phyloP scores from a whole-genome alignment of 1,140 invertebrate species.

The Drosophila ironensis region DNA sequence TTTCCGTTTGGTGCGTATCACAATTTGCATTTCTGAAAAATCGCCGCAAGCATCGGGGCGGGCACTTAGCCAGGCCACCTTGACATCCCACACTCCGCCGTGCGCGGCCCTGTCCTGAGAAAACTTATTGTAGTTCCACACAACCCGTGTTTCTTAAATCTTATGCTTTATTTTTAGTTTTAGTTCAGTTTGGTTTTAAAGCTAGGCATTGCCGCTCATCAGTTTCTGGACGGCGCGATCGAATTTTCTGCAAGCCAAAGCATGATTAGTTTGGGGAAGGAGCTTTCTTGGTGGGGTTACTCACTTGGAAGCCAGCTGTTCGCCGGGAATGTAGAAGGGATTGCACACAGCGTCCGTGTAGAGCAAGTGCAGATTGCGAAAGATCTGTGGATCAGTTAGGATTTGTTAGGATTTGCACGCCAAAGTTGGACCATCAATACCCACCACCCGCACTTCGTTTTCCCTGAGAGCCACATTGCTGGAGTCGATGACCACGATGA shows the following conservation, averaged over 20 bases:
- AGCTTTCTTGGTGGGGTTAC: conserved; percentile 16
- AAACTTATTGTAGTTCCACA: neutral
- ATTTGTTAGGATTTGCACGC: neutral
- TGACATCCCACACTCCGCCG: conserved; percentile 25
- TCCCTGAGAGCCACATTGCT: conserved; percentile 93
- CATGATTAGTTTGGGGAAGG: conserved; percentile 15
- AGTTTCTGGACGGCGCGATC: conserved; percentile 85
- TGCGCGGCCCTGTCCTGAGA: neutral
- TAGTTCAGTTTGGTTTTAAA: neutral
- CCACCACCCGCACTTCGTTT: conserved; percentile 96
- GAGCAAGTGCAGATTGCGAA: conserved; percentile 93
- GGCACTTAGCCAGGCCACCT: conserved; percentile 10
- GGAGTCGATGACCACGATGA: conserved; percentile 96
- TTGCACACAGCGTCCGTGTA: conserved; percentile 97
- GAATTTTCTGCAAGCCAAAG: conserved; percentile 84
- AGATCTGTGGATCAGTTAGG: conserved; percentile 86
- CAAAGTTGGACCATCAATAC: conserved; percentile 12
- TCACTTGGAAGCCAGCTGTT: conserved; percentile 91
- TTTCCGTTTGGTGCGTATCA: conserved; percentile 36
- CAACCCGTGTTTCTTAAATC: conserved; percentile 11
- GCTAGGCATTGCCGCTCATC: conserved; percentile 83
- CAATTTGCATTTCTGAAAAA: conserved; percentile 3
- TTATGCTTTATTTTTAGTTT: conserved; percentile 22
- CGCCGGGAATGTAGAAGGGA: conserved; percentile 96
- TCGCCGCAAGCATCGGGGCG: conserved; percentile 12